Evolutionary conservation across 2,888 invertebrate genomes (phyloP), one percentile per base, ranked within the genome.

Genomic region (Pyrrhosoma nymphula): DNA sequence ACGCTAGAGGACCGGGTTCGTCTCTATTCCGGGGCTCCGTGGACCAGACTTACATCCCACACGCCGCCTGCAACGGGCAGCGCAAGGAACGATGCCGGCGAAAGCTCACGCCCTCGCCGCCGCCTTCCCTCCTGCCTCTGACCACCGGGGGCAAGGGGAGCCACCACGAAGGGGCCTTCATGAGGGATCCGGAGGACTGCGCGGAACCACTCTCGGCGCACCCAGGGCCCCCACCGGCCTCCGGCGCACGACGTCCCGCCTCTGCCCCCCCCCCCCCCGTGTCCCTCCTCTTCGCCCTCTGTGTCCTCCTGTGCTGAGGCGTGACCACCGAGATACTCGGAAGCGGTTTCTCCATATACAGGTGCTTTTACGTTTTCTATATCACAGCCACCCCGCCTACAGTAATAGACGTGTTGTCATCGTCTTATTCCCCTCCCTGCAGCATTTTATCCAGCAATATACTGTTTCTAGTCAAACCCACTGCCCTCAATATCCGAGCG

Each of bases 11-110:
- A 96, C 97, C 96, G 18, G 97, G 97, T 96, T 96, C 97, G 10
- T 97, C 97, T 95, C 96, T 97, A 6, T 97, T 97, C 96, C 96
- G 97, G 10, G 98, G 98, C 0, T 98, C 98, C 18, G 98, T 98
- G 95, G 99, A 99, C 96, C 99, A 99, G 97, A 98, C 98, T 96
- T 99, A 98, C 97, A 98, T 99, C 95, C 98, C 98, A 0, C 98
- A 99, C 96, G 98, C 98, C 23, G 98, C 98, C 23, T 98, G 98
- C 96, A 97, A 98, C 75, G 98, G 98, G 10, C 98, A 98, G 96
- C 98, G 98, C 96, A 97, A 98, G 10, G 97, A 97, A 55, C 97
- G 98, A 14, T 98, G 98, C 96, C 97, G 96, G 97, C 30, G 93
- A 39, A 39, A 39, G 18, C 23, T 12, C 20, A 26, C 93, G 0